phyloP scores from a whole-genome alignment of 2,888 invertebrate genomes.

The Aromia moschata region DNA sequence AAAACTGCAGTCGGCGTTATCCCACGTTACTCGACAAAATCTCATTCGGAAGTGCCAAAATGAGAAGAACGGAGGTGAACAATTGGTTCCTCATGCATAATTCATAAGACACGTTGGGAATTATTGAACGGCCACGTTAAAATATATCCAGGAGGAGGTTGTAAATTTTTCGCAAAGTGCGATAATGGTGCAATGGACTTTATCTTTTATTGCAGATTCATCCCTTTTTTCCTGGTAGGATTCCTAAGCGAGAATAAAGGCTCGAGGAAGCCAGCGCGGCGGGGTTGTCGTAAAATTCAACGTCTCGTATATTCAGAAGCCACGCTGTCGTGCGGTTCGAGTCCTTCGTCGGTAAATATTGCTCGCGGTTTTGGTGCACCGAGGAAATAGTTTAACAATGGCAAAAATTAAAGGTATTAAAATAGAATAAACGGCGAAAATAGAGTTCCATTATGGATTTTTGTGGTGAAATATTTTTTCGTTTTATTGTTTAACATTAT shows the following conservation, averaged over 20 bases:
- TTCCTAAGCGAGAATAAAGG: conserved; percentile 23
- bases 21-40: not conserved
- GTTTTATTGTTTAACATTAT: too few species aligned
- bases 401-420: too few species aligned
- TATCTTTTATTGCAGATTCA: conserved; percentile 39
- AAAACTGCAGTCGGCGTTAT: not conserved
- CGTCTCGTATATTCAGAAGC: conserved; percentile 36
- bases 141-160: conserved; percentile 18
- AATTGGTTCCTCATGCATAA: conserved; percentile 22
- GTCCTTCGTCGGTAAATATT: conserved; percentile 32
- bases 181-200: conserved; percentile 34
- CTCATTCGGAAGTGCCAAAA: conserved; percentile 4
- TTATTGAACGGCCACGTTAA: conserved; percentile 20
- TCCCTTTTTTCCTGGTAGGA: conserved; percentile 33
- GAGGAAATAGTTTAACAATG: too few species aligned
- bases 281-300: conserved; percentile 35
- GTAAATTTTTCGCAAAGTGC: conserved; percentile 31
- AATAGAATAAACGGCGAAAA: too few species aligned
- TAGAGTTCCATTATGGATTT: too few species aligned
- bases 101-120: conserved; percentile 15
- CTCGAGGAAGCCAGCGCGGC: not conserved
- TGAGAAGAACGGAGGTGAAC: not conserved
- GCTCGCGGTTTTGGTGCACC: conserved; percentile 20
- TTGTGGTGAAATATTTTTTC: too few species aligned
- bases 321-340: conserved; percentile 28